Evolutionary conservation across 2,113 vertebrate species (phyloP).

Genomic region (crab-eating macaque (Macaca fascicularis)): T2T-MFA8v1.1 NC_088377.1:146259501-146260000

Average conservation of each 20-base stretch:
- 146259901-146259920: neutral
- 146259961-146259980: neutral
- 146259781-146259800: neutral
- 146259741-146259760: neutral
- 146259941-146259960: neutral
- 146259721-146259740: neutral
- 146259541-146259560: no score
- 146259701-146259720: neutral
- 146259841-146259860: neutral
- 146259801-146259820: neutral
- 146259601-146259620: no score
- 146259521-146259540: no score
- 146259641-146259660: no score
- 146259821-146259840: neutral
- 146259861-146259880: neutral
- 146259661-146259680: no score
- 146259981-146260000: neutral
- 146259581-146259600: no score
- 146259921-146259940: neutral
- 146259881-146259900: neutral
- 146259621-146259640: no score
- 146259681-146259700: no score
- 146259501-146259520: no score
- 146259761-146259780: neutral
- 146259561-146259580: no score